Conservation (phyloP, 2,113 vertebrate genomes). For the Mirza zaza region DNA sequence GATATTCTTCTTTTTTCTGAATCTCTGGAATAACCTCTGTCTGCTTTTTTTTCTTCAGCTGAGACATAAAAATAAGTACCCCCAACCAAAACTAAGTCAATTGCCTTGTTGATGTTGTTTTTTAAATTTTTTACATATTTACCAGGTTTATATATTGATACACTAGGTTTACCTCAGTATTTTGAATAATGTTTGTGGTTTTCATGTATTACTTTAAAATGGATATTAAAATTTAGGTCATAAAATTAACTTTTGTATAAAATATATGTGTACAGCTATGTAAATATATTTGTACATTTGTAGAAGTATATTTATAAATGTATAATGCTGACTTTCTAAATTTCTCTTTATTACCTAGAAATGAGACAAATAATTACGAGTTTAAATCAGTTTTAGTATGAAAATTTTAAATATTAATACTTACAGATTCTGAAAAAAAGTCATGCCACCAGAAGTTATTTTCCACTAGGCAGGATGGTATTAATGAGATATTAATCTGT, state of each 20-base stretch:
- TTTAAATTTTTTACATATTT: background rate
- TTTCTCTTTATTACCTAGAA: conserved; percentile 33
- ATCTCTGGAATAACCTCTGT: conserved; percentile 4
- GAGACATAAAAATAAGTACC: background rate
- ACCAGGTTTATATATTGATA: background rate
- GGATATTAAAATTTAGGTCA: background rate
- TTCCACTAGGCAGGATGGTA: background rate
- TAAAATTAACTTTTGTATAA: background rate
- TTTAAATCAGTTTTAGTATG: background rate
- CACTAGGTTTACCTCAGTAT: background rate
- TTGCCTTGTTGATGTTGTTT: conserved; percentile 32
- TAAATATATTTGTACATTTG: too few relatives aligned
- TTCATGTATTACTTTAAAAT: conserved; percentile 8
- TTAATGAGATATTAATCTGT: background rate
- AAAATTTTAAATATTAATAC: background rate
- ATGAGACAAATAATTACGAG: background rate
- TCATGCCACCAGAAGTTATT: background rate
- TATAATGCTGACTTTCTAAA: conserved; percentile 9
- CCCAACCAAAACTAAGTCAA: background rate
- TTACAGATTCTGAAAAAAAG: background rate
- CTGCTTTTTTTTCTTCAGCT: background rate
- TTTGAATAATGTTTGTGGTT: background rate
- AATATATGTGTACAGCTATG: too few relatives aligned
- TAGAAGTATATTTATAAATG: background rate
- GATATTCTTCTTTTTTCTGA: background rate